These are phyloP conservation scores for Motacilla tschutschensis DNA, from an alignment of 2,113 vertebrate genomes.

Conservation along the genomic window DNA sequence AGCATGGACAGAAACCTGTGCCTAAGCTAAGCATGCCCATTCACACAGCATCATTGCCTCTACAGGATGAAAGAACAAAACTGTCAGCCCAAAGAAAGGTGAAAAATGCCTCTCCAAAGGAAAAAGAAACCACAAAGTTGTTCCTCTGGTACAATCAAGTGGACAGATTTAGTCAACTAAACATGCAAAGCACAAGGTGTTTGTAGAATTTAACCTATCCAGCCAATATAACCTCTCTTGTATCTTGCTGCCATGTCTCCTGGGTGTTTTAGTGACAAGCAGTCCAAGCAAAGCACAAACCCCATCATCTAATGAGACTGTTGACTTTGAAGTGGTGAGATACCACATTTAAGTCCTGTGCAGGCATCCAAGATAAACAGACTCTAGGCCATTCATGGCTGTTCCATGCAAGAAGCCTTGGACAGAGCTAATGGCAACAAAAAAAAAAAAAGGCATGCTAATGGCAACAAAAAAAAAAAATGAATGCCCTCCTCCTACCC, in stretches of 20 bases:
- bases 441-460: not conserved
- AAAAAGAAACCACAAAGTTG: not conserved
- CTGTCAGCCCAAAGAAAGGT: not conserved
- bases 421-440: not conserved
- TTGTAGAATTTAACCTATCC: not conserved
- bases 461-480: not conserved
- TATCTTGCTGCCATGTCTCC: not conserved
- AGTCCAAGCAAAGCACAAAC: not conserved
- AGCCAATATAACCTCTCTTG: not conserved
- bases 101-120: not conserved
- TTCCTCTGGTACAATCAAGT: not conserved
- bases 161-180: not conserved
- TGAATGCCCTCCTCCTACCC: not conserved
- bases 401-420: not conserved
- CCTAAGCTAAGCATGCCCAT: not conserved
- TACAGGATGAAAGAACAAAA: not conserved
- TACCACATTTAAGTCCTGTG: not conserved
- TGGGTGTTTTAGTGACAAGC: not conserved
- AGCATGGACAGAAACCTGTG: not conserved
- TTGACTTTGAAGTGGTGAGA: not conserved
- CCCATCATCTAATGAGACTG: accelerated
- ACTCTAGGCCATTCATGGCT: not conserved
- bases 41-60: not conserved
- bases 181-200: not conserved
- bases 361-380: not conserved